Conservation (phyloP, 2,113 vertebrate genomes). For the Saccopteryx bilineata region DNA sequence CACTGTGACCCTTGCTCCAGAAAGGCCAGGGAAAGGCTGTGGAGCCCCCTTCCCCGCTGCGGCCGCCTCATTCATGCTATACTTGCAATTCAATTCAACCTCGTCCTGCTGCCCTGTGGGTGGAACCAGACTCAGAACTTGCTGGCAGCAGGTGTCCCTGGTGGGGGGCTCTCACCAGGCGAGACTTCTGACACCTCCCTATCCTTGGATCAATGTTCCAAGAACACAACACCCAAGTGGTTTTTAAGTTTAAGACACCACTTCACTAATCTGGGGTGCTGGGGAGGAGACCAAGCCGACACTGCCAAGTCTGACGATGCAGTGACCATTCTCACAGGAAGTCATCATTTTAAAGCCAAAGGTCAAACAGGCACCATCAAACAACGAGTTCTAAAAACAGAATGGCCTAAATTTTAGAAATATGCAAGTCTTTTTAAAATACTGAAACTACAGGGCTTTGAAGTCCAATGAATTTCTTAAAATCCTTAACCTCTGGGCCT, state of each 20-base stretch:
- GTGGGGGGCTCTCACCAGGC: background rate
- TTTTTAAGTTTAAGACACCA: constrained; percentile 31
- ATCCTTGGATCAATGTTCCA: background rate
- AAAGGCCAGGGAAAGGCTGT: background rate
- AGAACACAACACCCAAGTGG: constrained; percentile 31
- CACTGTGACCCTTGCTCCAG: background rate
- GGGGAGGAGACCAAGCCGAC: background rate
- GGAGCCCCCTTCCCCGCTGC: background rate
- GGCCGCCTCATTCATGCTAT: background rate
- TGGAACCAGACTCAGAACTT: background rate
- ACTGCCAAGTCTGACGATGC: background rate
- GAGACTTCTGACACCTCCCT: background rate
- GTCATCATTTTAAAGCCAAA: constrained; percentile 9
- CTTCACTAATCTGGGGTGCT: constrained; percentile 16
- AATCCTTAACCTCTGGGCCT: background rate
- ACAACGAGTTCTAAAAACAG: constrained; percentile 5
- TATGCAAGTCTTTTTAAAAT: background rate
- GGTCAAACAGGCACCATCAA: background rate
- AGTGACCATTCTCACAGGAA: constrained; percentile 1
- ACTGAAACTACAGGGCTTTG: background rate
- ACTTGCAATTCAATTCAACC: background rate
- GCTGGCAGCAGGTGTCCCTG: background rate
- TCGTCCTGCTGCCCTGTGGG: constrained; percentile 1
- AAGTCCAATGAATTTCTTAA: constrained; percentile 38
- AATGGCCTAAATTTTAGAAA: constrained; percentile 1